These are phyloP conservation scores for Andrena bicolor DNA, from an alignment of 2,888 invertebrate genomes.

Conservation along the genomic window DNA sequence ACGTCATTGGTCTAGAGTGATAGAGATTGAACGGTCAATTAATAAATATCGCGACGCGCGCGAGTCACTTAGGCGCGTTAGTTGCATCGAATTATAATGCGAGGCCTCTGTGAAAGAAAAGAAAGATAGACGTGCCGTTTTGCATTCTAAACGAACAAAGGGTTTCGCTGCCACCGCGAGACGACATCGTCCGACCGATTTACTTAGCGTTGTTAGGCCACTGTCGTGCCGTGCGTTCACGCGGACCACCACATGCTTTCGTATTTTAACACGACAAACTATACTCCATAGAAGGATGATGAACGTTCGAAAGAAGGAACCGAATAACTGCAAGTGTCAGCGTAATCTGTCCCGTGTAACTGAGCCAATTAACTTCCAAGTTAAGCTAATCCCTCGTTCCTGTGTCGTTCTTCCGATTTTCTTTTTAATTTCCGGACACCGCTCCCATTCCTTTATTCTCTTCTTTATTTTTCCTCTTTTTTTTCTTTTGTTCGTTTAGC, in stretches of 20 bases:
- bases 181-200: conserved; percentile 42
- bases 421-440: conserved; percentile 36
- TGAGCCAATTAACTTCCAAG: conserved; percentile 37
- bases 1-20: conserved; percentile 32
- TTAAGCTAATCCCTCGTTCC: conserved; percentile 12
- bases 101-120: conserved; percentile 50
- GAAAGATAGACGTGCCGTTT: conserved; percentile 32
- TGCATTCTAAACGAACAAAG: conserved; percentile 41
- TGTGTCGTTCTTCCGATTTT: conserved; percentile 36
- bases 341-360: conserved; percentile 43
- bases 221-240: conserved; percentile 46
- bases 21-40: conserved; percentile 61
- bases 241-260: conserved; percentile 58
- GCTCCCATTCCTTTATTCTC: conserved; percentile 28
- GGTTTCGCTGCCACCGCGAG: conserved; percentile 51
- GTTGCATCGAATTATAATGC: conserved; percentile 17
- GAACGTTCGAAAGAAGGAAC: conserved; percentile 2
- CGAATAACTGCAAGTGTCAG: conserved; percentile 19
- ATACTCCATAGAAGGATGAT: conserved; percentile 21
- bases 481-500: conserved; percentile 51
- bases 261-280: conserved; percentile 54
- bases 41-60: conserved; percentile 41
- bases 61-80: conserved; percentile 22
- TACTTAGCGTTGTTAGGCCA: conserved; percentile 44
- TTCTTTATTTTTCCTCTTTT: not conserved